These are phyloP conservation scores for Gymnocypris eckloni DNA, from an alignment of 2,797 vertebrate genomes.

Conservation along the genomic window DNA sequence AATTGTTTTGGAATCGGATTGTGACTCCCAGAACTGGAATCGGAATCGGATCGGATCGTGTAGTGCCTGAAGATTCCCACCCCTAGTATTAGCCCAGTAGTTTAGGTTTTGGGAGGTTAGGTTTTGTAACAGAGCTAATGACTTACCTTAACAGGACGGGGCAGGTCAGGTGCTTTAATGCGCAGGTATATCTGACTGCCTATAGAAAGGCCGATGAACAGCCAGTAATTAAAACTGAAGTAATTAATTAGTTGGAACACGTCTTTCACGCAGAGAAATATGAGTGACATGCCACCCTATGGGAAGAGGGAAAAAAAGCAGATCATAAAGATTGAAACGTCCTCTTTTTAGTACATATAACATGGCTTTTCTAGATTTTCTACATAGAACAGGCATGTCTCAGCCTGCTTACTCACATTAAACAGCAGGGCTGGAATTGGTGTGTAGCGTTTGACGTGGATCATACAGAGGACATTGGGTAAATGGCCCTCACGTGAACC, in stretches of 20 bases:
- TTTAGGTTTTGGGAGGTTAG: no score
- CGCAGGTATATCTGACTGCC: slow-evolving; percentile 84
- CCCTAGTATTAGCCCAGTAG: neutral
- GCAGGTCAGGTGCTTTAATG: slow-evolving; percentile 77
- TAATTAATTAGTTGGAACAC: slow-evolving; percentile 86
- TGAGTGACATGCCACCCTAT: slow-evolving; percentile 81
- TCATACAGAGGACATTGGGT: slow-evolving; percentile 84
- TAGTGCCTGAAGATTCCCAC: no score
- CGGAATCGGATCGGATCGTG: no score
- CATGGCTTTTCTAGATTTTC: neutral
- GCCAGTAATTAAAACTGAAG: slow-evolving; percentile 88
- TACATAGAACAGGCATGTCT: neutral
- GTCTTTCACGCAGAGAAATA: slow-evolving; percentile 80
- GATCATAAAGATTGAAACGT: neutral
- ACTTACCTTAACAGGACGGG: slow-evolving; percentile 67
- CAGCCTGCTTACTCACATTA: slow-evolving; percentile 72
- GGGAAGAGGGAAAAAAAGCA: slow-evolving; percentile 1
- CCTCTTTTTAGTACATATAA: neutral
- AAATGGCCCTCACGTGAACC: slow-evolving; percentile 85
- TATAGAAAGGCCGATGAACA: slow-evolving; percentile 85
- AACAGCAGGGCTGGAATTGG: slow-evolving; percentile 86
- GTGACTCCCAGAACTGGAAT: no score
- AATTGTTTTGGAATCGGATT: no score
- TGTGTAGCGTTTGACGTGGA: slow-evolving; percentile 81
- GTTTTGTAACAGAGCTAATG: neutral